Conservation (phyloP, 2,113 vertebrate species). For the Podarcis cretensis region DNA sequence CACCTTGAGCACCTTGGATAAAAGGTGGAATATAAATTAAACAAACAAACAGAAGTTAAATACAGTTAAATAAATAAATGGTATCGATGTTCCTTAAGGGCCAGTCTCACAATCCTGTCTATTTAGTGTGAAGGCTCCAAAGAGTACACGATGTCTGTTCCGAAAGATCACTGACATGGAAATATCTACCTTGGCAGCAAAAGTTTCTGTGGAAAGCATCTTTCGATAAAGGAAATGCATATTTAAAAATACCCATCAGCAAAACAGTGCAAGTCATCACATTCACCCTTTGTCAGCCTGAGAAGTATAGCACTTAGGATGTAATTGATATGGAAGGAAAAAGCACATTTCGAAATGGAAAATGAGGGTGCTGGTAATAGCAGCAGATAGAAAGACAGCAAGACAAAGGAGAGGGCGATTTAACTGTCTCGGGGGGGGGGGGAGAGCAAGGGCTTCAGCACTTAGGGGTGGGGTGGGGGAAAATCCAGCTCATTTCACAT, state of each 20-base stretch:
- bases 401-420: neutral
- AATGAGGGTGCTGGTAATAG: slow-evolving; percentile 17
- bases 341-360: slow-evolving; percentile 15
- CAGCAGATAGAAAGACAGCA: neutral
- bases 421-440: neutral
- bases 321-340: neutral
- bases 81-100: neutral
- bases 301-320: slow-evolving; percentile 25
- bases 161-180: slow-evolving; percentile 15
- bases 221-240: slow-evolving; percentile 11
- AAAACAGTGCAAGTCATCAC: slow-evolving; percentile 3
- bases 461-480: too few species aligned
- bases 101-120: neutral
- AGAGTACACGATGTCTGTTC: neutral
- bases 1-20: too few species aligned
- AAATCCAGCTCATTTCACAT: too few species aligned
- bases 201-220: slow-evolving; percentile 15
- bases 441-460: neutral
- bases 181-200: slow-evolving; percentile 30
- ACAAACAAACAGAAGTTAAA: too few species aligned
- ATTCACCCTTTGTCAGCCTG: neutral
- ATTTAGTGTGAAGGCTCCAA: neutral
- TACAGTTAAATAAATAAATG: too few species aligned
- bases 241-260: slow-evolving; percentile 11
- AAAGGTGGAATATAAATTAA: too few species aligned